Base-by-base conservation (phyloP, 2,888 invertebrate species). In the Cosmopolites sordidus region DNA sequence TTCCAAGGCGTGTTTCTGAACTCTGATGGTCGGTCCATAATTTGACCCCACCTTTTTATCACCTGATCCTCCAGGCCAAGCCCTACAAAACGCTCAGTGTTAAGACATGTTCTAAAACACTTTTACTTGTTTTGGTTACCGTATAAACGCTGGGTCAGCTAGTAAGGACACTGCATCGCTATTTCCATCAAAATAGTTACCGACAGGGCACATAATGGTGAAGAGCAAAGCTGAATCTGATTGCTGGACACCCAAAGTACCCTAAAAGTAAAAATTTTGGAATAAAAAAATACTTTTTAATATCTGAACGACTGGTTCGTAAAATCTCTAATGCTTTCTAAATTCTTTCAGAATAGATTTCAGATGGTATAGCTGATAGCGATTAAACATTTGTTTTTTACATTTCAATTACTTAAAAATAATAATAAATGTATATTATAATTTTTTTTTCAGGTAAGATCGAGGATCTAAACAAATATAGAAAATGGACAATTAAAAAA, bases 21-120 rank as follows among this genome's bases (percentile, higher is more conserved):
- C 84, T 64, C 87, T 83, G 65, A 92, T 86, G 4, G 92, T 92
- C 16, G 92, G 92, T 39, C 86, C 91, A 67, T 90, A 93, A 78
- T 93, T 92, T 62, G 95, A 91, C 58, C 98, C 98, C 82, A 98
- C 88, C 79, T 99, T 99, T 64, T 85, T 85, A 68, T 89, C 89
- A 38, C 99, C 99, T 59, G 89, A 89, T 51, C 99, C 99, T 41
- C 91, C 91, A 12, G 57, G 57, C 57, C 57, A 57, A 1, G 57
- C 57, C 18, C 57, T 57, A 16, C 11, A 39, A 50, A 29, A 16
- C 2, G 5, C 11, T 9, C 33, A 12, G 3, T 4, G 33, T 33
- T 11, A 33, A n/a, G 33, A 4, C 5, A 9, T 33, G 4, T 9
- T 9, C 3, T 33, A n/a, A n/a, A 3, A 33, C n/a, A 33, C 8